phyloP scores from a whole-genome alignment of 2,797 vertebrate genomes.

The Oceanodroma leucorhoa region DNA sequence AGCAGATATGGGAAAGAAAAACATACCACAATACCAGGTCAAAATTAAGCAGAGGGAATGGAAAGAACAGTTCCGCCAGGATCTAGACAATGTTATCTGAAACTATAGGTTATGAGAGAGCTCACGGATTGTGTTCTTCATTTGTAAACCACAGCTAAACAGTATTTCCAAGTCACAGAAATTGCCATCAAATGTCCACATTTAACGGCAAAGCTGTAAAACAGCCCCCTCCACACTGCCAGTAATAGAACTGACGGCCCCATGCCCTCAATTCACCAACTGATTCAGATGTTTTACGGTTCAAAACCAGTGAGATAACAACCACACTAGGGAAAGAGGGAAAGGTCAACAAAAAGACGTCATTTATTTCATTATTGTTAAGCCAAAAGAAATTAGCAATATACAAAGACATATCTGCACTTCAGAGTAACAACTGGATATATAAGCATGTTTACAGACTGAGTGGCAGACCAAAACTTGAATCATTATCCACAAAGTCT shows the following conservation, averaged over 20 bases:
- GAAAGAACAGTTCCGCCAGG: neutral
- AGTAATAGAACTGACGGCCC: neutral
- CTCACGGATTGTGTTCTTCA: neutral
- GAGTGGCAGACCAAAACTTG: conserved; percentile 22
- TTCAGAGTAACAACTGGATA: neutral
- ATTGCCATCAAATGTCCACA: neutral
- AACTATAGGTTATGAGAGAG: neutral
- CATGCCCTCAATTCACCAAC: neutral
- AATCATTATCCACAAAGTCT: conserved; percentile 43
- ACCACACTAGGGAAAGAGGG: neutral
- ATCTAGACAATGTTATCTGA: neutral
- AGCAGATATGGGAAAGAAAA: neutral
- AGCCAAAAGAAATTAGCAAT: neutral
- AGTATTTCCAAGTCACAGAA: neutral
- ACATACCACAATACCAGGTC: neutral
- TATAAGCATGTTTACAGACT: neutral
- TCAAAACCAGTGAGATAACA: neutral
- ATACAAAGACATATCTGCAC: neutral
- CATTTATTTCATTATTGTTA: neutral
- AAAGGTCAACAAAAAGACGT: neutral
- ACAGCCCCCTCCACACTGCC: neutral
- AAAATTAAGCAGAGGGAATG: neutral
- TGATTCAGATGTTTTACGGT: neutral
- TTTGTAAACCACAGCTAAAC: neutral
- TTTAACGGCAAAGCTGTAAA: neutral